Conservation (phyloP, 2,797 vertebrate genomes). For the Semaprochilodus insignis region DNA sequence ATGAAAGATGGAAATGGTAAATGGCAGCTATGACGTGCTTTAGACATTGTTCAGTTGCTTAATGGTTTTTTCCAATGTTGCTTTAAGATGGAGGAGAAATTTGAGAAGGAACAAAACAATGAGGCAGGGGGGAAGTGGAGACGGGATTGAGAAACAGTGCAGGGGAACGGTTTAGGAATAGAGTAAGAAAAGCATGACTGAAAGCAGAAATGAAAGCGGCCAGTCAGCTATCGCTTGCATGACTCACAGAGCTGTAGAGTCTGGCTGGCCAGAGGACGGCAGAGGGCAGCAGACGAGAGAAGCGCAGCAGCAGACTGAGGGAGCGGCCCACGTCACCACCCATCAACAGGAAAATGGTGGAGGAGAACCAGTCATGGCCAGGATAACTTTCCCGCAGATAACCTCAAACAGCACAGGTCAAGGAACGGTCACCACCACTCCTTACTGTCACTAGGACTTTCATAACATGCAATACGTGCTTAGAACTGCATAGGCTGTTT, state of each 20-base stretch:
- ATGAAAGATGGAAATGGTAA: not conserved
- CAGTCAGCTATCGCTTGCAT: not conserved
- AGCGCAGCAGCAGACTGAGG: slow-evolving; percentile 80
- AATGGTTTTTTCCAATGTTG: not conserved
- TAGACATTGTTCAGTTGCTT: not conserved
- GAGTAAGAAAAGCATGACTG: not conserved
- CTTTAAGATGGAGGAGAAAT: not conserved
- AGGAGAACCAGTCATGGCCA: slow-evolving; percentile 93
- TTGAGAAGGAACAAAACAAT: not conserved
- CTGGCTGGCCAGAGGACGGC: slow-evolving; percentile 92
- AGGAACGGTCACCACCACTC: slow-evolving; percentile 69
- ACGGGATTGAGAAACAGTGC: not conserved
- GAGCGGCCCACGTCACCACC: slow-evolving; percentile 81
- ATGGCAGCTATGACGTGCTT: not conserved
- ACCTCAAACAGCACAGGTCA: slow-evolving; percentile 77
- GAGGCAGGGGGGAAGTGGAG: not conserved
- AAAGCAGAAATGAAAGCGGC: slow-evolving; percentile 3
- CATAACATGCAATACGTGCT: not conserved
- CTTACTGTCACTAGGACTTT: not conserved
- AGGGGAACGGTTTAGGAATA: not conserved
- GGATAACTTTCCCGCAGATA: slow-evolving; percentile 77
- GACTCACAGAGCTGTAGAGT: slow-evolving; percentile 88
- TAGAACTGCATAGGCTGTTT: not conserved
- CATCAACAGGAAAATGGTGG: slow-evolving; percentile 91
- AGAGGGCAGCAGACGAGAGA: slow-evolving; percentile 86